These are phyloP conservation scores for Amphiura filiformis DNA, from an alignment of 35 echinoderm and acorn worm species.

Conservation along the genomic window DNA sequence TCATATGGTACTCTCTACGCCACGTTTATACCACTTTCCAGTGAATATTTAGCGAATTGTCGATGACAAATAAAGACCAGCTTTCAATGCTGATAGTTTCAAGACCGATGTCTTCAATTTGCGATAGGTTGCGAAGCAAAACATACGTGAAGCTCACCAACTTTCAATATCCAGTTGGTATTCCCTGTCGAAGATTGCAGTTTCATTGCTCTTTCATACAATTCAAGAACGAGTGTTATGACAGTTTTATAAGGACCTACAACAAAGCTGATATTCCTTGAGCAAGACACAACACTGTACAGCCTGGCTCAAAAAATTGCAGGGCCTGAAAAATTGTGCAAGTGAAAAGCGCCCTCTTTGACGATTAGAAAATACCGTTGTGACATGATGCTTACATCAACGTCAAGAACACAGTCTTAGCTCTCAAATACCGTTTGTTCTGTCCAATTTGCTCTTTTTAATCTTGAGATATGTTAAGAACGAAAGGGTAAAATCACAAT, in stretches of 20 bases:
- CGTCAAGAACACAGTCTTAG: too few relatives aligned
- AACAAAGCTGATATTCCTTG: conserved; percentile 46
- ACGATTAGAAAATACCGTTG: too few relatives aligned
- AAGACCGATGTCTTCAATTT: conserved; percentile 32
- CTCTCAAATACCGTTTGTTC: too few relatives aligned
- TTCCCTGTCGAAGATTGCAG: conserved; percentile 5
- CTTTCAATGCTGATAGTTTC: conserved; percentile 41
- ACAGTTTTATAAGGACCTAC: conserved; percentile 21
- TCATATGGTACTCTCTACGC: conserved; percentile 39
- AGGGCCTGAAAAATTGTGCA: too few relatives aligned
- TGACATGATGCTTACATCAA: too few relatives aligned
- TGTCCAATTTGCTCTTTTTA: too few relatives aligned
- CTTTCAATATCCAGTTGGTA: conserved; percentile 11
- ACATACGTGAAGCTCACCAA: conserved; percentile 36
- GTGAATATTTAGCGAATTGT: conserved; percentile 27
- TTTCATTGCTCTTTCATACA: conserved; percentile 46
- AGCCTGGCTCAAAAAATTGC: too few relatives aligned
- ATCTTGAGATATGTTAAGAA: too few relatives aligned
- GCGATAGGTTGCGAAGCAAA: conserved; percentile 33
- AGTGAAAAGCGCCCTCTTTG: too few relatives aligned
- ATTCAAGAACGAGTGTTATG: conserved; percentile 33
- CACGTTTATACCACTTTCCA: conserved; percentile 40
- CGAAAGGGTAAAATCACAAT: too few relatives aligned
- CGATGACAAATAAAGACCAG: conserved; percentile 45
- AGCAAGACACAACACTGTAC: conserved; percentile 34